Conservation (phyloP, 2,797 vertebrate species). For the Astyanax mexicanus region DNA sequence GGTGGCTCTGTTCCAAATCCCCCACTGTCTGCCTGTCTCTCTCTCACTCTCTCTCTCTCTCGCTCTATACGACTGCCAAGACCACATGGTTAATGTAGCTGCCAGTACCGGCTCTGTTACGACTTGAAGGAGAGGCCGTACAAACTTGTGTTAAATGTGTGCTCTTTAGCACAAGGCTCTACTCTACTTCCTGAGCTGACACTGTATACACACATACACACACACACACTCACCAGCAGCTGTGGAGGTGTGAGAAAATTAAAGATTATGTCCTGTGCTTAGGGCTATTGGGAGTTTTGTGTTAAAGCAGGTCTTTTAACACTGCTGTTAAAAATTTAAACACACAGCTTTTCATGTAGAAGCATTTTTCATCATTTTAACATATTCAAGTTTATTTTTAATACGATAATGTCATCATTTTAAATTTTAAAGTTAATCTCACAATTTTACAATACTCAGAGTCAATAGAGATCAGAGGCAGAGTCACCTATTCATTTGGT, state of each 20-base stretch:
- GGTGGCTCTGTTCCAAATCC: no score
- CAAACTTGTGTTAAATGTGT: neutral
- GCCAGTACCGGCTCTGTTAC: conserved; percentile 35
- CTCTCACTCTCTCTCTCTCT: neutral
- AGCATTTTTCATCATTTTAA: no score
- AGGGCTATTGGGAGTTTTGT: neutral
- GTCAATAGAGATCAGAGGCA: no score
- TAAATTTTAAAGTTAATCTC: no score
- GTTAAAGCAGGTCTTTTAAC: conserved; percentile 1
- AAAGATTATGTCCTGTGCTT: neutral
- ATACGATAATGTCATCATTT: no score
- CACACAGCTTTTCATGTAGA: neutral
- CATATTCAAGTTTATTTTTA: no score
- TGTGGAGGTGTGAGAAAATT: neutral
- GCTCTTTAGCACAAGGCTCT: conserved; percentile 9
- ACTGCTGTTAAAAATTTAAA: neutral
- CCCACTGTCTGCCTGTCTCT: neutral
- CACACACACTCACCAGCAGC: neutral
- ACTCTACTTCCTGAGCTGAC: neutral
- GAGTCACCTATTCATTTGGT: no score
- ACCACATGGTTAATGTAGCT: conserved; percentile 14
- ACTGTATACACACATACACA: neutral
- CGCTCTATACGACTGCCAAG: neutral
- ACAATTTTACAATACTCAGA: no score
- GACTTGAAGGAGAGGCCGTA: conserved; percentile 46